Base-by-base conservation (phyloP, 2,888 invertebrate genomes). In the Zaprionus lineosus region DNA sequence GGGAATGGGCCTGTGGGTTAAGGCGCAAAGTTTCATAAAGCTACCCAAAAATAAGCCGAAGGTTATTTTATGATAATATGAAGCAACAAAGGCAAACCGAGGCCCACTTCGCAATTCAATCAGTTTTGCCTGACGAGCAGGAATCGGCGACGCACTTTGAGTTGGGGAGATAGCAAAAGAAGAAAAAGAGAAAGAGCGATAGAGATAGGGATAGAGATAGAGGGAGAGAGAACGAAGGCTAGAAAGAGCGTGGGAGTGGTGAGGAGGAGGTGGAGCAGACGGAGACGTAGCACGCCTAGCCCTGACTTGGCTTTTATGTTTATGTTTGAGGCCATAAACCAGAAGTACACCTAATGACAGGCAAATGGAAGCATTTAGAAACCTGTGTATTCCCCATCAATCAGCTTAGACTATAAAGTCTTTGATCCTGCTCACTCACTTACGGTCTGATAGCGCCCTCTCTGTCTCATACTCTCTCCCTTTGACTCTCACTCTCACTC, bases 41-140 rank as follows among this genome's bases (percentile, higher is more conserved):
- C 33, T 43, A 62, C 59, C 63, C 59, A 62, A 76, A 39, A 78
- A 83, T 68, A 76, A 68, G 44, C 58, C 59, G 56, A 83, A 79
- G 83, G 83, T 69, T 75, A 63, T 56, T 16, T 55, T 51, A 57
- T 69, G 70, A 53, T 59, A 58, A 62, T 66, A 55, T 19, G 21
- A 16, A 14, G 44, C 37, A 50, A 28, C 28, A 37, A 15, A 36
- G 44, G 36, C 21, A 21, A 57, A 39, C 11, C 18, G 40, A 15
- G 31, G 47, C 51, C 31, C 39, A 44, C 55, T 44, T 44, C 60
- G 71, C 71, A 65, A 69, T 65, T 59, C 56, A 69, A 70, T 52
- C 71, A 69, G 65, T 41, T 48, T 12, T 26, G 9, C 21, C 0
- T n/a, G n/a, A 4, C 19, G 3, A 3, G 5, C 5, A 19, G 19